These are phyloP conservation scores for Melanotaenia boesemani DNA, from an alignment of 2,797 vertebrate genomes.

Conservation along the genomic window DNA sequence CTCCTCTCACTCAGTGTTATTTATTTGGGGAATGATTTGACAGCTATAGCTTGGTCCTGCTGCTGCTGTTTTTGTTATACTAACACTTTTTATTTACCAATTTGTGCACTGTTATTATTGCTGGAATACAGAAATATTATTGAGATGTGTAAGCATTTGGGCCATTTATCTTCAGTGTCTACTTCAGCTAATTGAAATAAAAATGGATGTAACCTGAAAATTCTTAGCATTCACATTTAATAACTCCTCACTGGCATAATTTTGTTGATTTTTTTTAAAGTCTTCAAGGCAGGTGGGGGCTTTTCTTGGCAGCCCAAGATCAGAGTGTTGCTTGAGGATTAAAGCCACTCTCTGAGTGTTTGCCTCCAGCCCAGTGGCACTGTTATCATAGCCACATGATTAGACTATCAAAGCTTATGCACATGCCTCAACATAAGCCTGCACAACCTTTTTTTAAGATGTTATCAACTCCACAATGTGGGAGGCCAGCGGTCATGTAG, in stretches of 20 bases:
- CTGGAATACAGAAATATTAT: not conserved
- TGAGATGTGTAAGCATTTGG: not conserved
- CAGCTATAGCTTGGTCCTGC: not conserved
- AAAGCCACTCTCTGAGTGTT: slow-evolving; percentile 55
- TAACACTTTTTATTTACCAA: not conserved
- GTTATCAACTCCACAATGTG: slow-evolving; percentile 32
- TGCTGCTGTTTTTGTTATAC: not conserved
- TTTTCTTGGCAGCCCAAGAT: slow-evolving; percentile 43
- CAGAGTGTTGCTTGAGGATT: slow-evolving; percentile 58
- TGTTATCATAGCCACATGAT: slow-evolving; percentile 57
- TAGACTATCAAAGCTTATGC: slow-evolving; percentile 62
- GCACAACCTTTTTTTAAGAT: slow-evolving; percentile 40
- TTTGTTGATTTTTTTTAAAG: slow-evolving; percentile 11
- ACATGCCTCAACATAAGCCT: slow-evolving; percentile 21
- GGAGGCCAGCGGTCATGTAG: slow-evolving; percentile 17
- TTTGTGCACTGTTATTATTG: not conserved
- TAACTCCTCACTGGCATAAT: slow-evolving; percentile 2
- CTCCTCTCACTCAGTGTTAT: not conserved
- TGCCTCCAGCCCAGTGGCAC: slow-evolving; percentile 48
- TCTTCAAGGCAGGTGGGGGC: slow-evolving; percentile 21
- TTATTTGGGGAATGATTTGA: slow-evolving; percentile 6
- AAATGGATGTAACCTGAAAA: not conserved
- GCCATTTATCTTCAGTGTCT: not conserved
- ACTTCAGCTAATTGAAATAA: not conserved
- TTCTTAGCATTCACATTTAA: not conserved